These are phyloP conservation scores for Cyanistes caeruleus DNA, from an alignment of 2,113 vertebrate species.

Conservation along the genomic window DNA sequence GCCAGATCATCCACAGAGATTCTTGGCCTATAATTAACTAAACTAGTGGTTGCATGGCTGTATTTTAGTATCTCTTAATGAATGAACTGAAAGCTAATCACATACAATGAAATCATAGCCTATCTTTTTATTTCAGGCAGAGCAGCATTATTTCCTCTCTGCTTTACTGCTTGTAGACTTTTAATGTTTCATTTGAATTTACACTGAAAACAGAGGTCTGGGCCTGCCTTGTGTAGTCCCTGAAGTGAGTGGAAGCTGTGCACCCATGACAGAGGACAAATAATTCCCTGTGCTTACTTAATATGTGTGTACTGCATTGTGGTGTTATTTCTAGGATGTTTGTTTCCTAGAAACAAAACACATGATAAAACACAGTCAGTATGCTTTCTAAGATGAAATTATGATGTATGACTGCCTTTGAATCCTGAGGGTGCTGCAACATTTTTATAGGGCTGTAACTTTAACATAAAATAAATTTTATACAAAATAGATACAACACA, in stretches of 20 bases:
- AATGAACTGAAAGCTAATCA: not conserved
- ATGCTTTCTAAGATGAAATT: not conserved
- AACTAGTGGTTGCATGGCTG: not conserved
- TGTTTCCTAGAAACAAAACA: not conserved
- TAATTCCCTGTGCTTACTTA: not conserved
- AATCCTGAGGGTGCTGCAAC: not conserved
- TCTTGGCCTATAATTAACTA: not conserved
- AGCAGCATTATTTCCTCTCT: not conserved
- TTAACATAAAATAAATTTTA: not conserved
- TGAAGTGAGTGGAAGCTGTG: not conserved
- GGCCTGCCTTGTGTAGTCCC: not conserved
- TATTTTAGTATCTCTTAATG: not conserved
- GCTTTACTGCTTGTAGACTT: not conserved
- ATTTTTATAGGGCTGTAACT: not conserved
- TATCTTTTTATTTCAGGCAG: not conserved
- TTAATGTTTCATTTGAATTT: not conserved
- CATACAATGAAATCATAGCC: not conserved
- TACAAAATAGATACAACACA: not conserved
- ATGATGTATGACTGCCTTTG: not conserved
- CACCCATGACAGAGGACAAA: not conserved
- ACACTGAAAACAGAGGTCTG: not conserved
- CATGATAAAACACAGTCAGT: not conserved
- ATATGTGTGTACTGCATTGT: not conserved
- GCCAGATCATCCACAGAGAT: not conserved
- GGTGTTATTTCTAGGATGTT: not conserved